These are phyloP conservation scores for Galeopterus variegatus DNA, from an alignment of 2,113 vertebrate species.

Conservation along the genomic window DNA sequence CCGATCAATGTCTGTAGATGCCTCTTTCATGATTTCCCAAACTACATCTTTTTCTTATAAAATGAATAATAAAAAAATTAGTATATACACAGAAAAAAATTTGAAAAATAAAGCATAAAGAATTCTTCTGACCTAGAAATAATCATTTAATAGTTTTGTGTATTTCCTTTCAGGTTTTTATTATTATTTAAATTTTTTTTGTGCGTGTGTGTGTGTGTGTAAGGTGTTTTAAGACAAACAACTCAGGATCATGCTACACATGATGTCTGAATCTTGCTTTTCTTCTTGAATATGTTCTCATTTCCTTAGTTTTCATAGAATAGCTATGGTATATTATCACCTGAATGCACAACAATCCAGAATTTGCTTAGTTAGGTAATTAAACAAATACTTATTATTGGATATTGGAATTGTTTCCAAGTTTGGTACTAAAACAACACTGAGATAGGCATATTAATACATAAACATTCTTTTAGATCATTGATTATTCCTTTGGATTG, in stretches of 20 bases:
- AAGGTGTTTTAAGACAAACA: constrained; percentile 5
- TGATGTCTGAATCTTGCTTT: not conserved
- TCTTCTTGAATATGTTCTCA: not conserved
- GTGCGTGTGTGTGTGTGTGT: not conserved
- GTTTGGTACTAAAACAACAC: not conserved
- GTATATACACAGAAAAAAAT: not conserved
- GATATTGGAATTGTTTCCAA: not conserved
- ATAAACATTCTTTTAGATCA: not conserved
- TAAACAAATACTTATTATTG: not conserved
- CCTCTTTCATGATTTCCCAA: not conserved
- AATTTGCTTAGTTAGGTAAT: constrained; percentile 18
- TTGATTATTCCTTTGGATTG: not conserved
- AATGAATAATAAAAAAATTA: not conserved
- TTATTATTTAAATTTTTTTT: not conserved
- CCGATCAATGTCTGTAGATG: not conserved
- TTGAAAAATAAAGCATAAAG: not conserved
- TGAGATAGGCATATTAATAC: not conserved
- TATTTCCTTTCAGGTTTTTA: constrained; percentile 7
- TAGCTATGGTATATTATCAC: not conserved
- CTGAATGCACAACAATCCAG: not conserved
- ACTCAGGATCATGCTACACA: not conserved
- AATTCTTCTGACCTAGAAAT: not conserved
- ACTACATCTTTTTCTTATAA: not conserved
- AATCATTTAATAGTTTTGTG: not conserved
- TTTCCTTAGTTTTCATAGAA: not conserved